These are phyloP conservation scores for Ornithorhynchus anatinus DNA, from an alignment of 2,113 vertebrate genomes.

Conservation along the genomic window DNA sequence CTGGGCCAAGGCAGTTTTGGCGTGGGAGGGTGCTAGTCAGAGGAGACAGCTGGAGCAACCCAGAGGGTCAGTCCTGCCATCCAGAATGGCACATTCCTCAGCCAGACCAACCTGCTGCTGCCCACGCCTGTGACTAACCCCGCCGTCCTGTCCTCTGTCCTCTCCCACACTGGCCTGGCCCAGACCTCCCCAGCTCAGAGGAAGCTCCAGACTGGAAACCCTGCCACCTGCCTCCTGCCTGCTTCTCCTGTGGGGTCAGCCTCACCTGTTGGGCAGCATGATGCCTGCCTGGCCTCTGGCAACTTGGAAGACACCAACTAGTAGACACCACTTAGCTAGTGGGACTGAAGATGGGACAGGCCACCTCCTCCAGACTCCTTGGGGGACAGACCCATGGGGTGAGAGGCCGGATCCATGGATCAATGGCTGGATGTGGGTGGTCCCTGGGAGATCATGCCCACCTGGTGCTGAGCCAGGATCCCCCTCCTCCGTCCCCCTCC, in stretches of 20 bases:
- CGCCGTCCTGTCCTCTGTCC: neutral
- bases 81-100: neutral
- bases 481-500: neutral
- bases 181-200: neutral
- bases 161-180: neutral
- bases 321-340: neutral
- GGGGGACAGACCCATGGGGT: too few species aligned
- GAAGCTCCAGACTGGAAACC: too few species aligned
- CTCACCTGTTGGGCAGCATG: too few species aligned
- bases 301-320: neutral
- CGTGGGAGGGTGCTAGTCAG: too few species aligned
- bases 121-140: neutral
- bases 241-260: too few species aligned
- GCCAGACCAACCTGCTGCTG: neutral
- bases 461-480: neutral
- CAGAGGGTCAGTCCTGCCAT: neutral
- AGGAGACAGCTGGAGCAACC: rapidly evolving
- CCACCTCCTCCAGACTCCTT: neutral
- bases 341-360: neutral
- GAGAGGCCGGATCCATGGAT: too few species aligned
- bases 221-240: too few species aligned
- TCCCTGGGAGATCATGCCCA: neutral
- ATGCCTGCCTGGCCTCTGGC: too few species aligned
- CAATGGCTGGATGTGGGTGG: too few species aligned
- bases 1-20: too few species aligned